Evolutionary conservation across 2,888 invertebrate species (phyloP).

Genomic region (Cenopis cana): DNA sequence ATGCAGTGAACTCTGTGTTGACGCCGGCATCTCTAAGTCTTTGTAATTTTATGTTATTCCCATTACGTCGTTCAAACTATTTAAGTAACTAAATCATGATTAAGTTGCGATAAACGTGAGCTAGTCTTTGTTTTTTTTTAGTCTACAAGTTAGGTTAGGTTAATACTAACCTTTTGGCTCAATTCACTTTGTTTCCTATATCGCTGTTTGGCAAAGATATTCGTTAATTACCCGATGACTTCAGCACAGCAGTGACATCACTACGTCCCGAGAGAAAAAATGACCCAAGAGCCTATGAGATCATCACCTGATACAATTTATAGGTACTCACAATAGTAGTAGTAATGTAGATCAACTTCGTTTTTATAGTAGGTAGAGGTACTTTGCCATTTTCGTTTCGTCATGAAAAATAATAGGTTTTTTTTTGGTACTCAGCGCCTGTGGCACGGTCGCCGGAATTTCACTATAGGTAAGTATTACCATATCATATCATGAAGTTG

Average conservation of each 20-base stretch:
- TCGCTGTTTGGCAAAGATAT: too few relatives aligned
- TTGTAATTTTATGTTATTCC: too few relatives aligned
- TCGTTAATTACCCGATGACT: too few relatives aligned
- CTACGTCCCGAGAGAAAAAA: constrained; percentile 3
- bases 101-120: too few relatives aligned
- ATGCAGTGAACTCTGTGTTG: background rate
- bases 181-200: too few relatives aligned
- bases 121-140: too few relatives aligned
- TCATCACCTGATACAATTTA: constrained; percentile 24
- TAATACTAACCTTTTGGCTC: too few relatives aligned
- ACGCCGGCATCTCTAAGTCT: too few relatives aligned
- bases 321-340: constrained; percentile 8
- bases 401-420: background rate
- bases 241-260: constrained; percentile 29
- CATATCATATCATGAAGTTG: too few relatives aligned
- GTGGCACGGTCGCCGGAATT: too few relatives aligned
- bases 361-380: background rate
- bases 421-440: background rate
- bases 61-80: background rate
- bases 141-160: too few relatives aligned
- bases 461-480: too few relatives aligned
- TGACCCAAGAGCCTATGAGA: constrained; percentile 15
- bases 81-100: background rate
- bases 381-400: background rate
- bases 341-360: constrained; percentile 10